Evolutionary conservation across 2,113 vertebrate genomes (phyloP).

Genomic region (Ursus arctos): DNA sequence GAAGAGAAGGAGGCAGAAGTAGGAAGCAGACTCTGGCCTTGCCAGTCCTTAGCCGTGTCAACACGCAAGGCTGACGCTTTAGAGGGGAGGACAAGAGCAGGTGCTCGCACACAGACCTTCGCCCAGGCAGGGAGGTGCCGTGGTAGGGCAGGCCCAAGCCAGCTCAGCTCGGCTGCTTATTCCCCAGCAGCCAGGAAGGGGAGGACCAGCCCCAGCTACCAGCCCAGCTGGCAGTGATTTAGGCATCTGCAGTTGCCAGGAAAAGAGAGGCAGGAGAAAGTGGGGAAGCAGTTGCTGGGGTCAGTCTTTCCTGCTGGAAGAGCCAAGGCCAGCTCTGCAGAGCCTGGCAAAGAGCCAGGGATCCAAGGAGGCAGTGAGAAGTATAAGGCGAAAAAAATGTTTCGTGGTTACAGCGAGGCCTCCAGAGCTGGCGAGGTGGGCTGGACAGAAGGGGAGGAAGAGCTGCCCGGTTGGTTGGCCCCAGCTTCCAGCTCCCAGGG

Average conservation of each 20-base stretch:
- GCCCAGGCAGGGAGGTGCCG: background rate
- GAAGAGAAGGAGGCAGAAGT: background rate
- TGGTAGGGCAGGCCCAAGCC: background rate
- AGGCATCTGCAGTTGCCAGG: background rate
- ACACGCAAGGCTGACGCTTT: background rate
- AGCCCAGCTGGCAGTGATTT: conserved; percentile 50
- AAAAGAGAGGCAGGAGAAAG: conserved; percentile 40
- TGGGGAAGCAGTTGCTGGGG: background rate
- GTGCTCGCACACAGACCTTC: background rate
- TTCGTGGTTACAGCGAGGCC: background rate
- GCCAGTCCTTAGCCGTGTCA: background rate
- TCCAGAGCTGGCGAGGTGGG: background rate
- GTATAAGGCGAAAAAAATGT: conserved; percentile 69
- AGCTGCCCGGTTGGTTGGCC: background rate
- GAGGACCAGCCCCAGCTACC: background rate
- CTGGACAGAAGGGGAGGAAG: background rate
- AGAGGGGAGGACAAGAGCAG: background rate
- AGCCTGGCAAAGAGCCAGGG: background rate
- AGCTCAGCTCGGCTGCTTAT: background rate
- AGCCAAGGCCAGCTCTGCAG: background rate
- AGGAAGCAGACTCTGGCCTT: background rate
- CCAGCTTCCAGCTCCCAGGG: background rate
- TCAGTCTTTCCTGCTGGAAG: background rate
- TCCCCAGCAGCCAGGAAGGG: background rate
- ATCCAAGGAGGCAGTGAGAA: conserved; percentile 72